Evolutionary conservation across 2,113 vertebrate genomes (phyloP), one percentile per base, ranked within the genome.

Genomic region (Tenebrosternarchus preto): DNA sequence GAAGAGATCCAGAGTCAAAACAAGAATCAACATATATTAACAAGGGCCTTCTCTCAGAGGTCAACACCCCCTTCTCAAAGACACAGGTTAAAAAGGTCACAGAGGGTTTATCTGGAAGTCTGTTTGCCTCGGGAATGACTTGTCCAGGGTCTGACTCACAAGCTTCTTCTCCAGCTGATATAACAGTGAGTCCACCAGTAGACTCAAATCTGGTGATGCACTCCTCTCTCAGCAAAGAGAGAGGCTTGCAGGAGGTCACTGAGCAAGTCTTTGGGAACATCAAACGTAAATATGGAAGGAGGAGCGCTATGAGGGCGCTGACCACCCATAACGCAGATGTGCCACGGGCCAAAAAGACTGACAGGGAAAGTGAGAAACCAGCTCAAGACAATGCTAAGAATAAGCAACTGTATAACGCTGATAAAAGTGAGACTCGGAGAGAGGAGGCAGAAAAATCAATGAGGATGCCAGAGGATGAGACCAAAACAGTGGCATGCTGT

Each of bases 271-370:
- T 90, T 61, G 92, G 92, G 33, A 94, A 92, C 86, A 92, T 91
- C 73, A 97, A 98, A 92, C 96, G 96, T 87, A 98, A 98, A 88
- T 95, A 95, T 73, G 95, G 92, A 86, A 96, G 95, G 88, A 98
- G 96, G 86, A 96, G 98, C 68, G 89, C 93, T 82, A 89, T 94
- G 77, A 93, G 87, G 88, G 92, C 86, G 89, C 93, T 95, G 73
- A 86, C 87, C 74, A 87, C 93, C 85, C 93, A 94, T 87, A 91
- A 91, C 39, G 57, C 91, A 79, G 95, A 96, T 70, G 79, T 93
- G 0, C 93, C 94, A 55, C 96, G 95, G 96, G 92, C 93, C 85
- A 96, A 95, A 88, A 95, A 89, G 66, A 75, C 91, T 81, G 95
- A 95, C 87, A 97, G 95, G 86, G 93, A 89, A 25, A 92, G 90